Evolutionary conservation across 92 coral and sea anemone species (phyloP), one percentile per base, ranked within the genome.

Genomic region (Porites rus): DNA sequence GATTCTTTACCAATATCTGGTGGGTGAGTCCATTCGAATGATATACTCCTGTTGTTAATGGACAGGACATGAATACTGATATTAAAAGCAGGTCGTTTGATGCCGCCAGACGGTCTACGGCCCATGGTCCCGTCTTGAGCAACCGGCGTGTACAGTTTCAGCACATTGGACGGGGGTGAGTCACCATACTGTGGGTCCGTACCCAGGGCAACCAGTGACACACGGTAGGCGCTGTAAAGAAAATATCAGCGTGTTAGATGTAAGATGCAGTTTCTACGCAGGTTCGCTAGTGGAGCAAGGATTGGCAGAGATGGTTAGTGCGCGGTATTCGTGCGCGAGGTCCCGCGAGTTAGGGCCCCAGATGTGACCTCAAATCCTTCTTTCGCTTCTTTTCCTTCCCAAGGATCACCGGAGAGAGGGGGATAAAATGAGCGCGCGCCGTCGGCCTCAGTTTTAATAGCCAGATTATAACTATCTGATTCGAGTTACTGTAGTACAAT

Each of bases 151-250:
- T 80, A 79, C 65, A 94, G 25, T 24, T 86, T 88, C 68, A 94
- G 89, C 69, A 85, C 88, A 81, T 94, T 94, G 38, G 98, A 94
- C 25, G 83, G 94, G 51, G 86, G 88, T 38, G 98, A 90, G 77
- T 91, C 93, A 6, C 98, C 98, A 77, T 90, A 78, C 28, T 69
- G 89, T 0, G 91, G 94, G 60, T 92, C 94, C 19, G 85, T 79
- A 53, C 96, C 72, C 58, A 92, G 84, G 5, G 96, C 98, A 65
- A 92, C 81, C 51, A 94, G 73, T 8, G 69, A 77, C 28, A 92
- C 88, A 10, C 96, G 92, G 78, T 88, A 94, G 61, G 90, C 91
- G 86, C 98, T 94, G 78, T 22, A 79, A 43, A 69, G 31, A 24
- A 65, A 79, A 6, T 17, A 38, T 9, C 18, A 10, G 21, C 18